Conservation (phyloP, 2,113 vertebrate genomes). For the Cricetomys ansorgei region DNA sequence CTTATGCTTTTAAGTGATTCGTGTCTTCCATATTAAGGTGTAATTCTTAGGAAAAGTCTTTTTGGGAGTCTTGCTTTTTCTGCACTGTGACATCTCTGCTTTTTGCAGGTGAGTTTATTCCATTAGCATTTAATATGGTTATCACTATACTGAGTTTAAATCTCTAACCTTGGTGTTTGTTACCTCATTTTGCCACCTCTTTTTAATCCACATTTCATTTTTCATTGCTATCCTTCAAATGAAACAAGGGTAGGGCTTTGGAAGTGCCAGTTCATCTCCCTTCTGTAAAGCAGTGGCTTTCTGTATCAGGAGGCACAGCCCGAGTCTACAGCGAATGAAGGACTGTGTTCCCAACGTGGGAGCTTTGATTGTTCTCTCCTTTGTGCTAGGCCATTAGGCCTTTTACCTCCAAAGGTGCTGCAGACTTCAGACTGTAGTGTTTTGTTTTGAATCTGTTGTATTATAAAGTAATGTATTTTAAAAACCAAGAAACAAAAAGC, state of each 20-base stretch:
- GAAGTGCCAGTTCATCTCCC: background rate
- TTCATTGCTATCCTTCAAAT: conserved; percentile 3
- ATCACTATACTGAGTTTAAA: background rate
- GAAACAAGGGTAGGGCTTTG: background rate
- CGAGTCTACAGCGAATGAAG: background rate
- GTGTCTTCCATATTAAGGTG: background rate
- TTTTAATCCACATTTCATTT: background rate
- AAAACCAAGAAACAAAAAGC: conserved; percentile 2
- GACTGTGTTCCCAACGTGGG: background rate
- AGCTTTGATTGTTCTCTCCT: background rate
- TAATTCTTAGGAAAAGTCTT: background rate
- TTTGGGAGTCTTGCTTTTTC: background rate
- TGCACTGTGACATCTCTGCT: background rate
- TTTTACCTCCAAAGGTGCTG: background rate
- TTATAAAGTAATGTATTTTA: background rate
- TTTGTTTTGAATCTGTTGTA: background rate
- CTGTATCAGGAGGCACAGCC: background rate
- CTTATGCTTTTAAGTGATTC: background rate
- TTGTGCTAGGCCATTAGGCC: background rate
- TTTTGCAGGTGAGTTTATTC: background rate
- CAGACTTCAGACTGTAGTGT: background rate
- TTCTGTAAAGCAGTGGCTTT: background rate
- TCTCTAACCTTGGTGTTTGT: background rate
- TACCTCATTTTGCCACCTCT: background rate
- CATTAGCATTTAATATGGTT: background rate